Base-by-base conservation (phyloP, 2,888 invertebrate genomes). In the Gnatocerus cornutus region DNA sequence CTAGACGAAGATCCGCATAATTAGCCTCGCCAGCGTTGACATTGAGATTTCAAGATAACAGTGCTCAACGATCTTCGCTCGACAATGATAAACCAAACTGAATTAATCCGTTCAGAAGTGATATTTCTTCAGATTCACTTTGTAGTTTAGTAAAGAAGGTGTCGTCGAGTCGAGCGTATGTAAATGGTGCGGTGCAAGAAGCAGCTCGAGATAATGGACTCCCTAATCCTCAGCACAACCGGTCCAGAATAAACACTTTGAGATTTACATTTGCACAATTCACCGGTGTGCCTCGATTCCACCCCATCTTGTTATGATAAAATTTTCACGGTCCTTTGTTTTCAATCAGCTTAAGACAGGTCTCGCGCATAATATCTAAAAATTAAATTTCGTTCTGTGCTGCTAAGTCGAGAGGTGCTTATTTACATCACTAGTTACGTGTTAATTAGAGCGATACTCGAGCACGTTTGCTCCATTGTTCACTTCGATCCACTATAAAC, bases 201-300 rank as follows among this genome's bases (percentile, higher is more conserved):
- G 74, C 74, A 78, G 76, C 77, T 73, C 73, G 74, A 79, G 79
- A 80, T 78, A 80, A 80, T 80, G 80, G 79, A 79, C 78, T 79
- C 77, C 78, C 75, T 79, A 80, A 79, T 78, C 79, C 79, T 71
- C 71, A 71, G 76, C 78, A 76, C 75, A 76, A 76, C 78, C 77
- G 76, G 78, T 77, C 78, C 77, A 79, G 78, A 79, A 79, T 79
- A 80, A 80, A 80, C 79, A 80, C 74, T 77, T 76, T 71, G 72
- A 76, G 77, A 79, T 80, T 80, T 80, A 77, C 79, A 80, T 79
- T 78, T 73, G 71, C 75, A 74, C 71, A 74, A 74, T 75, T 73
- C 70, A 66, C 55, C 64, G 56, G 56, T 56, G 21, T 39, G 53
- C 33, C 53, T 43, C 62, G 29, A 43, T 55, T 13, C 21, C 64